Evolutionary conservation across 2,888 invertebrate genomes (phyloP).

Genomic region (Aporophyla lueneburgensis): DNA sequence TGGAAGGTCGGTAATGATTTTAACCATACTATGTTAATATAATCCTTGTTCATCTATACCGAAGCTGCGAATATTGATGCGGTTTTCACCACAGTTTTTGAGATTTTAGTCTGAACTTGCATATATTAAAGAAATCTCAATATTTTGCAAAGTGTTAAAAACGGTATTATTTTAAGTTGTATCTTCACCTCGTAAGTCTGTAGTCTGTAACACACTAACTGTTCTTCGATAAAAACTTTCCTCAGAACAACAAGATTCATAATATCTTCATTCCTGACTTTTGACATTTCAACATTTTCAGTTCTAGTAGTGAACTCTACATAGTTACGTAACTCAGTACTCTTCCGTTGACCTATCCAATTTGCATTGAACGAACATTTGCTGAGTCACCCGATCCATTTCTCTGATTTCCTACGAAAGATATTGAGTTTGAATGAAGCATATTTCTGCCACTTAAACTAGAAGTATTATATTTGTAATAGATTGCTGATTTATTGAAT

Average conservation of each 20-base stretch:
- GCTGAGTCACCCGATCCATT: slow-evolving; percentile 37
- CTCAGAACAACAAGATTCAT: not conserved
- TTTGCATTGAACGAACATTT: slow-evolving; percentile 32
- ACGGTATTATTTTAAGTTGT: not conserved
- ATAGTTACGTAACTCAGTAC: slow-evolving; percentile 8
- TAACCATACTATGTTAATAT: not conserved
- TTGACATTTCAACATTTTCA: not conserved
- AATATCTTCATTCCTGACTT: not conserved
- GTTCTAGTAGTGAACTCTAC: not conserved
- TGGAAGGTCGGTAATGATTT: not conserved
- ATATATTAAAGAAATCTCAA: not conserved
- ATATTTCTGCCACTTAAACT: slow-evolving; percentile 18
- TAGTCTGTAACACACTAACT: not conserved
- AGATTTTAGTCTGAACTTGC: not conserved
- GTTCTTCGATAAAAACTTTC: not conserved
- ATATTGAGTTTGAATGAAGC: slow-evolving; percentile 31
- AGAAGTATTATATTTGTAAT: slow-evolving; percentile 6
- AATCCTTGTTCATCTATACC: not conserved
- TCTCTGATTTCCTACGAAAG: slow-evolving; percentile 28
- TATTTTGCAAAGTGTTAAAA: not conserved
- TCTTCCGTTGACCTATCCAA: slow-evolving; percentile 15
- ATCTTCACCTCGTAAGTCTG: not conserved
- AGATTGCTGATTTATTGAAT: slow-evolving; percentile 23
- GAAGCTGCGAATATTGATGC: not conserved
- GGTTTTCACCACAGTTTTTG: not conserved